Evolutionary conservation across 2,113 vertebrate species (phyloP).

Genomic region (Willisornis vidua): DNA sequence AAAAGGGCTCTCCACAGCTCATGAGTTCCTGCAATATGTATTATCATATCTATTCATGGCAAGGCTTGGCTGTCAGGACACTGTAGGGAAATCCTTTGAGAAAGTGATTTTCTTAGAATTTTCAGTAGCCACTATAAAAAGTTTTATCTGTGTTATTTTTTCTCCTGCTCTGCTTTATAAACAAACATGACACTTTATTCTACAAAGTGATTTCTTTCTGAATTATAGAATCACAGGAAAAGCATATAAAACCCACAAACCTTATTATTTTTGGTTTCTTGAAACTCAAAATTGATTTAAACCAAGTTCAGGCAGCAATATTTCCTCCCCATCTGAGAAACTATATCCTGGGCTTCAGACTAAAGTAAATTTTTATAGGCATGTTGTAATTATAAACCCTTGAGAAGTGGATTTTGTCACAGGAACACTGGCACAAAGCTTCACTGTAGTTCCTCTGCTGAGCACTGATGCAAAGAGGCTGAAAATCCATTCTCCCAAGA

Average conservation of each 20-base stretch:
- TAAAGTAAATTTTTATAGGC: constrained; percentile 56
- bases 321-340: constrained; percentile 31
- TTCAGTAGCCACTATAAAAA: constrained; percentile 29
- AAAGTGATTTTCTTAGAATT: constrained; percentile 21
- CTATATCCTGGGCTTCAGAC: constrained; percentile 31
- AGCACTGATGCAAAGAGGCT: neutral
- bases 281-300: constrained; percentile 64
- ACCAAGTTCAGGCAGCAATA: constrained; percentile 44
- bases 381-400: constrained; percentile 59
- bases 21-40: neutral
- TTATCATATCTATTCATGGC: neutral
- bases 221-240: constrained; percentile 50
- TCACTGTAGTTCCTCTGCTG: neutral
- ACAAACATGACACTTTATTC: constrained; percentile 61
- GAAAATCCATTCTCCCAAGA: constrained; percentile 54
- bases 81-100: neutral
- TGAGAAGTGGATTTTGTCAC: constrained; percentile 12
- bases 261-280: constrained; percentile 61
- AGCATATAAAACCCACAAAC: constrained; percentile 51
- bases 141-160: constrained; percentile 41
- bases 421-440: neutral
- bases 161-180: neutral
- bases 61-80: neutral
- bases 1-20: neutral
- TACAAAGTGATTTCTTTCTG: constrained; percentile 58